Evolutionary conservation across 2,113 vertebrate genomes (phyloP), one percentile per base, ranked within the genome.

Genomic region (Puntigrus tetrazona): DNA sequence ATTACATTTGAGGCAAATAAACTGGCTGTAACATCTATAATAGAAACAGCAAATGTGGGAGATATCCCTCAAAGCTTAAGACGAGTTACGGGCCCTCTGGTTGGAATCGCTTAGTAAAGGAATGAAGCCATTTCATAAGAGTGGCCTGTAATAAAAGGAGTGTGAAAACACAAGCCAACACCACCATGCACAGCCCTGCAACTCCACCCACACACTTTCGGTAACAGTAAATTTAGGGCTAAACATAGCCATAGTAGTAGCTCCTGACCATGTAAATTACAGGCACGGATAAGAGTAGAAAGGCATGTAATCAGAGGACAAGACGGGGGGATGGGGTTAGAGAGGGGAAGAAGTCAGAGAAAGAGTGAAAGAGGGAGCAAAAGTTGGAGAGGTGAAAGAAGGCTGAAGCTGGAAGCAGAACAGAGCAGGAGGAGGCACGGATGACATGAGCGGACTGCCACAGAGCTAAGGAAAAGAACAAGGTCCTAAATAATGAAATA

Each of bases 141-240:
- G 91, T 83, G 91, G 93, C 93, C 81, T 90, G 90, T 94, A 92
- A 93, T 94, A 94, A 93, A 93, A 93, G 88, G 90, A 91, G 94
- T 94, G 94, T 94, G 93, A 94, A 95, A 94, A 94, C 92, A 92
- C 93, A 92, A 91, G 91, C 92, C 91, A 92, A 91, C 90, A 89
- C 92, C 86, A 84, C 92, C 88, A 92, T 87, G 86, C 87, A 86
- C 89, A 91, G 89, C 91, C 87, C 81, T 91, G 92, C 89, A 93
- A 88, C 94, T 92, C 93, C 94, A 93, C 94, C 94, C 94, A 95
- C 94, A 94, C 93, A 92, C 87, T 94, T 94, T 94, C 92, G 91
- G 93, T 92, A 94, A 95, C 92, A 91, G 88, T 91, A 93, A 92
- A 95, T 94, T 94, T 94, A 91, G 86, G 89, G 89, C 93, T 93